phyloP scores from a whole-genome alignment of 1,140 invertebrate species.

The Sitobion miscanthi region DNA sequence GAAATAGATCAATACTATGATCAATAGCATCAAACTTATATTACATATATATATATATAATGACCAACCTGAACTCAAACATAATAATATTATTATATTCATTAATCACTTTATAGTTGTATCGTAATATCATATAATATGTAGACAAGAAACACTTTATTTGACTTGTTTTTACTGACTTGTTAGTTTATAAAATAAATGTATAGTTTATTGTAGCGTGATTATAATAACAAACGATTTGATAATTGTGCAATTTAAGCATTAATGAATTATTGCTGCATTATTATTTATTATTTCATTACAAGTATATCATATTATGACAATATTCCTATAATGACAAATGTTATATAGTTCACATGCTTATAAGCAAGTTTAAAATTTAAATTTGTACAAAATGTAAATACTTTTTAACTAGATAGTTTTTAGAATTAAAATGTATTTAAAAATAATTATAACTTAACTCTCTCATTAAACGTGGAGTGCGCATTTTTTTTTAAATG shows the following conservation, averaged over 20 bases:
- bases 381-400: background rate
- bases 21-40: too few relatives aligned
- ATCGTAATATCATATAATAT: too few relatives aligned
- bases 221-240: background rate
- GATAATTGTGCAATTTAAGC: background rate
- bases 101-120: too few relatives aligned
- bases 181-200: background rate
- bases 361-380: background rate
- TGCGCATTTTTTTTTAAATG: background rate
- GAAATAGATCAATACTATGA: too few relatives aligned
- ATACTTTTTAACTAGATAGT: background rate
- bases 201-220: background rate
- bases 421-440: background rate
- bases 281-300: background rate
- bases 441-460: slow-evolving; percentile 14
- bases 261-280: background rate
- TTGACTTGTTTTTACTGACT: background rate
- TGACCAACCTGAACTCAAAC: too few relatives aligned
- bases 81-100: too few relatives aligned
- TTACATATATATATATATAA: too few relatives aligned
- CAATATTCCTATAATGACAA: background rate
- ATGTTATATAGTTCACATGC: background rate
- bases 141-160: background rate
- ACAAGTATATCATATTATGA: background rate
- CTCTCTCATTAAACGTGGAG: background rate